Evolutionary conservation across 2,113 vertebrate species (phyloP).

Genomic region (Phaethon lepturus): DNA sequence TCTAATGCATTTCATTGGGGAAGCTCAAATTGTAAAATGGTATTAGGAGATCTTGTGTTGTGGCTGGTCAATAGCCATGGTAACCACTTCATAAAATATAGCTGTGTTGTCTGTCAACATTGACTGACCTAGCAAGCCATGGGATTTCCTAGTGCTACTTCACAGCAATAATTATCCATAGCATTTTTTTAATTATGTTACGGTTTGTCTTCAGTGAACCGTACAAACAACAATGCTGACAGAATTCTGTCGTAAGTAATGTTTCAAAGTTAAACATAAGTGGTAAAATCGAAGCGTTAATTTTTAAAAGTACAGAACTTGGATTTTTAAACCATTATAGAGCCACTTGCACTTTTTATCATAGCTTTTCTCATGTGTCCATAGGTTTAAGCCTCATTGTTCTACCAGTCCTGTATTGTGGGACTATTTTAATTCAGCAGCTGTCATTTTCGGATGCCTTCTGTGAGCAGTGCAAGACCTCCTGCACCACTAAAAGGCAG

Average conservation of each 20-base stretch:
- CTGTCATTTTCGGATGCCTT: neutral
- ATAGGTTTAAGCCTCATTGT: neutral
- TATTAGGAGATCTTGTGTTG: neutral
- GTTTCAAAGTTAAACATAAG: neutral
- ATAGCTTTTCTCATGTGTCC: neutral
- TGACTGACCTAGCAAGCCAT: neutral
- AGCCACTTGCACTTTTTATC: neutral
- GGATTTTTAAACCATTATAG: no score
- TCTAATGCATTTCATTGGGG: neutral
- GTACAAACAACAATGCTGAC: neutral
- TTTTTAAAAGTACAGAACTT: no score
- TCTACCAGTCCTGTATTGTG: neutral
- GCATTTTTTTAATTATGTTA: neutral
- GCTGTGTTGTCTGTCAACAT: neutral
- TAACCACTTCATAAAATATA: neutral
- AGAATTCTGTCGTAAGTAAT: neutral
- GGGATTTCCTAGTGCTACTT: neutral
- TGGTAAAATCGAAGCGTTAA: neutral
- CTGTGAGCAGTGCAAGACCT: neutral
- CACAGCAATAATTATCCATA: neutral
- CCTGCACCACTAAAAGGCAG: neutral
- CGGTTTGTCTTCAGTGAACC: neutral
- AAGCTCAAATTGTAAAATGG: neutral
- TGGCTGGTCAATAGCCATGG: conserved; percentile 42
- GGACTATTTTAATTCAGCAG: neutral